Base-by-base conservation (phyloP, 2,797 vertebrate genomes). In the Hippocampus kuda region DNA sequence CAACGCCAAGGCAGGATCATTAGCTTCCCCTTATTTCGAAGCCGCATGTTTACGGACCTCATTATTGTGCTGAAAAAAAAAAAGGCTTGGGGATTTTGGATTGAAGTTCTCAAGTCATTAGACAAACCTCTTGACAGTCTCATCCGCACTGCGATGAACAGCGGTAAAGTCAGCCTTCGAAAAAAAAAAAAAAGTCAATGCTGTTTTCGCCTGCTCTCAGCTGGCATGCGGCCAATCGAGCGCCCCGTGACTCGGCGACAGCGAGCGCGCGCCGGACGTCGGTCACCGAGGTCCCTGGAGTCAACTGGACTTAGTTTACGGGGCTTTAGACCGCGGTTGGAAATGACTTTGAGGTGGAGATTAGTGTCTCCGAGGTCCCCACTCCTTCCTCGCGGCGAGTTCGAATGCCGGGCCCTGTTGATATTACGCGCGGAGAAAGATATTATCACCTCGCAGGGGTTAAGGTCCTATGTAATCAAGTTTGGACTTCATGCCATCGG, bases 241-340 rank as follows among this genome's bases (percentile, higher is more conserved):
- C 16, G 72, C 80, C 83, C 77, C 85, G 84, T 87, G 86, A 86
- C 83, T 87, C 73, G 80, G 79, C 77, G 77, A 75, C 75, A 67
- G 65, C 72, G 70, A 81, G 81, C 80, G 74, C 81, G 77, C 72
- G 72, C 71, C 61, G 44, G 70, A 53, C 72, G 70, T 72, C 66
- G 68, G 78, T 65, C 66, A 66, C 26, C 70, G 77, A 77, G 75
- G 73, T 67, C 80, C 49, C 49, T 20, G 72, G 41, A 77, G 70
- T 72, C 74, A 73, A 63, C 77, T 56, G 72, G 76, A 75, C 85
- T 82, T 80, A 77, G 77, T 34, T 34, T 34, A 34, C 5, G 3
- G 44, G 79, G 82, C 81, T 76, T 87, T 88, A 51, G 79, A 71
- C 69, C 2, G 75, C 78, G 83, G 85, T 88, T 87, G 87, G 87